Conservation (phyloP, 1,140 invertebrate species). For the Adelges cooleyi region DNA sequence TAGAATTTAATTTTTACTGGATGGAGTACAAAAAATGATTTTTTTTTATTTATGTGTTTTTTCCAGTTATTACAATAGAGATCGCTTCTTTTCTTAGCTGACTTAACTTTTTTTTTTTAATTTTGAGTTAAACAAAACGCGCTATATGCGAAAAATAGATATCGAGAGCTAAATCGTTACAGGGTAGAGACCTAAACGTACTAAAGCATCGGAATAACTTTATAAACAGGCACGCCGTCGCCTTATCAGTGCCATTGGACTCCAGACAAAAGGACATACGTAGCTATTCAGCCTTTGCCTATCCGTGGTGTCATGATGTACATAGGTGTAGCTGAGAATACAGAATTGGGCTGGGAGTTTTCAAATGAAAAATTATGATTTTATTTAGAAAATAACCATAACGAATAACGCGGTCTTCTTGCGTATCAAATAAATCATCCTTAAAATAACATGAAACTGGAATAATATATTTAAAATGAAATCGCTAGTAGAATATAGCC, state of each 20-base stretch:
- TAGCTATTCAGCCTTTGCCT: conserved; percentile 41
- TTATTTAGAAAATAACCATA: no score
- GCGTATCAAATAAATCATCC: no score
- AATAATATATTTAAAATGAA: no score
- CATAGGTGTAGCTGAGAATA: conserved; percentile 41
- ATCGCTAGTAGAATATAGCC: no score
- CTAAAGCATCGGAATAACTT: conserved; percentile 22
- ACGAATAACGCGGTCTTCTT: no score
- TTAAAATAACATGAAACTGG: no score
- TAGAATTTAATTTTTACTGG: no score
- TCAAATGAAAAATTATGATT: neutral
- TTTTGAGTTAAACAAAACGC: neutral
- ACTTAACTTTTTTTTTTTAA: no score
- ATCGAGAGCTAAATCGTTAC: neutral
- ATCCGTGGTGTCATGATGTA: conserved; percentile 41
- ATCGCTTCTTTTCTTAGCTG: no score
- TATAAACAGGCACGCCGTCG: neutral
- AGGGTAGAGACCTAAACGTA: conserved; percentile 3
- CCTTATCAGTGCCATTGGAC: conserved; percentile 39
- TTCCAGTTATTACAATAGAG: no score
- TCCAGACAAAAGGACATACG: conserved; percentile 40
- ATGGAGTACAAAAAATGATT: no score
- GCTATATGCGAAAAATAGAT: neutral
- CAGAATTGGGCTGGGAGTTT: conserved; percentile 33
- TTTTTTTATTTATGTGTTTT: no score